Evolutionary conservation across 92 coral and sea anemone genomes (phyloP).

Genomic region (Porites divaricata): DNA sequence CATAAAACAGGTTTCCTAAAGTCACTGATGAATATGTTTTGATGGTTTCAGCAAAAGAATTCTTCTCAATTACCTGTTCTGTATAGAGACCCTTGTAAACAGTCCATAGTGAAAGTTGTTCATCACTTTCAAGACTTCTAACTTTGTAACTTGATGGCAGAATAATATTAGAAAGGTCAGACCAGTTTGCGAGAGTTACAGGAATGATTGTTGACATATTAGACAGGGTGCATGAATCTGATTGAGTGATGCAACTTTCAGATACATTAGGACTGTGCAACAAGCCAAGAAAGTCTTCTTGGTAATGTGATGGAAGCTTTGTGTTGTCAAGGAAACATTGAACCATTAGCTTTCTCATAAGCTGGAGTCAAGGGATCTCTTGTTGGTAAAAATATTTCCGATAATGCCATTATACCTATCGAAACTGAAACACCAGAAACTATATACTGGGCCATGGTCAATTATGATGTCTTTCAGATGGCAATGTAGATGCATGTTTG

Average conservation of each 20-base stretch:
- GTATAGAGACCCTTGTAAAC: conserved; percentile 66
- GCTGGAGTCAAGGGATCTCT: conserved; percentile 56
- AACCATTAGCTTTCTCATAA: conserved; percentile 51
- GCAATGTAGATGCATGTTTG: conserved; percentile 69
- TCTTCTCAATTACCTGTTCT: conserved; percentile 25
- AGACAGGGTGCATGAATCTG: conserved; percentile 19
- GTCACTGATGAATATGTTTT: conserved; percentile 61
- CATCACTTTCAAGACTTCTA: conserved; percentile 55
- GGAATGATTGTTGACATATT: conserved; percentile 22
- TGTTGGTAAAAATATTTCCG: conserved; percentile 57
- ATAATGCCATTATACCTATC: conserved; percentile 69
- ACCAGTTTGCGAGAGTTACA: conserved; percentile 30
- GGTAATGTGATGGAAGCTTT: conserved; percentile 3
- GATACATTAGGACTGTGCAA: conserved; percentile 14
- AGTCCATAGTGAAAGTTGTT: conserved; percentile 39
- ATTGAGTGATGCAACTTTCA: conserved; percentile 8
- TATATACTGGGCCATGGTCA: conserved; percentile 66
- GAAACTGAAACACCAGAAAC: conserved; percentile 62
- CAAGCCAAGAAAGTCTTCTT: conserved; percentile 20
- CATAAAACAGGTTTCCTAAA: conserved; percentile 50
- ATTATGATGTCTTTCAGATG: conserved; percentile 64
- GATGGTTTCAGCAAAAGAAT: conserved; percentile 49
- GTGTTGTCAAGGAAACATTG: conserved; percentile 42
- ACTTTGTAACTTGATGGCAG: conserved; percentile 55
- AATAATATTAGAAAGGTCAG: conserved; percentile 24